These are phyloP conservation scores for Odontamblyopus rebecca DNA, from an alignment of 2,797 vertebrate genomes.

Conservation along the genomic window DNA sequence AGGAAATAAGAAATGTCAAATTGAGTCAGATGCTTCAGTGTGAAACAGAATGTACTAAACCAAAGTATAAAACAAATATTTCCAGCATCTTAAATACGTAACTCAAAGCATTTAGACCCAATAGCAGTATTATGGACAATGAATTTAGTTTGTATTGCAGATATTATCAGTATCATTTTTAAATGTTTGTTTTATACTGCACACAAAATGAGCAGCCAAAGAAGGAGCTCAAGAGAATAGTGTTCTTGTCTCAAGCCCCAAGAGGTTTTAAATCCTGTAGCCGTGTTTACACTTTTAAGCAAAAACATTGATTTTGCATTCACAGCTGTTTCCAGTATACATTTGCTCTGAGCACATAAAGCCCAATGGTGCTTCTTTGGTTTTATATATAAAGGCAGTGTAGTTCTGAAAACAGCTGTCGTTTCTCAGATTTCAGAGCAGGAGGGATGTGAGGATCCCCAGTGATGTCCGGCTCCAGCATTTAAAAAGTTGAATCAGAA, in stretches of 20 bases:
- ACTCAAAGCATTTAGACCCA: too few relatives aligned
- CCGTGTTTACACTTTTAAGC: slow-evolving; percentile 1
- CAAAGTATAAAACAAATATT: not conserved
- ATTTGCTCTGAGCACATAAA: not conserved
- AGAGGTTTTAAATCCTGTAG: slow-evolving; percentile 3
- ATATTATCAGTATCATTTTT: not conserved
- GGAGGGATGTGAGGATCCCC: slow-evolving; percentile 4
- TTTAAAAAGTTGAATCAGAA: slow-evolving; percentile 3
- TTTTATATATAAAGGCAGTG: slow-evolving; percentile 7
- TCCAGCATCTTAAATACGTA: not conserved
- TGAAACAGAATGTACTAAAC: not conserved
- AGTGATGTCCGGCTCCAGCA: slow-evolving; percentile 1
- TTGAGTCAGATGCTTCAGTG: too few relatives aligned
- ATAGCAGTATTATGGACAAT: not conserved
- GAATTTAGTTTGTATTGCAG: not conserved
- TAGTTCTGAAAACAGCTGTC: slow-evolving; percentile 22
- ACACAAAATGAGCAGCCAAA: not conserved
- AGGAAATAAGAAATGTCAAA: not conserved
- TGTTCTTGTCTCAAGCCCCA: not conserved
- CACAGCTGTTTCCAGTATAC: slow-evolving; percentile 13
- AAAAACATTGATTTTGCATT: slow-evolving; percentile 23
- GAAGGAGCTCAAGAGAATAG: not conserved
- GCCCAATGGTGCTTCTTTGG: not conserved
- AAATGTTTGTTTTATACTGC: not conserved
- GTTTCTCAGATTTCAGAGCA: slow-evolving; percentile 11